Evolutionary conservation across 1,140 invertebrate species (phyloP).

Genomic region (Euwallacea fornicatus): DNA sequence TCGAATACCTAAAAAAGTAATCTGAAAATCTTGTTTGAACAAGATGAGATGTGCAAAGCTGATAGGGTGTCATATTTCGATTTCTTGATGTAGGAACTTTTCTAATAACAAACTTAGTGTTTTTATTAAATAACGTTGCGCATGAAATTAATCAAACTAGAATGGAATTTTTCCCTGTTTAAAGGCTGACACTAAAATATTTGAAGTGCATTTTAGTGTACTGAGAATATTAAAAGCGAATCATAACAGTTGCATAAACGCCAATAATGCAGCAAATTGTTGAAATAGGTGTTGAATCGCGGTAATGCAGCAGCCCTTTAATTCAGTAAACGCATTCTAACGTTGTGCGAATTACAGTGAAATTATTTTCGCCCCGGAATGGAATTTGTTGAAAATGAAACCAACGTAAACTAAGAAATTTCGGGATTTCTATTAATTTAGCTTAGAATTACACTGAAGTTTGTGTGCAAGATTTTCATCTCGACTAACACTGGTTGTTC

Average conservation of each 20-base stretch:
- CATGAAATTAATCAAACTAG: too few relatives aligned
- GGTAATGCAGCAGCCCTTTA: not conserved
- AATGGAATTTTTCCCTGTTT: too few relatives aligned
- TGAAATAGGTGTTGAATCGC: conserved; percentile 8
- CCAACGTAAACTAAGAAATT: conserved; percentile 24
- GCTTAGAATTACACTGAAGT: conserved; percentile 19
- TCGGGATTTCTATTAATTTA: conserved; percentile 26
- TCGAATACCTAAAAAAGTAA: too few relatives aligned
- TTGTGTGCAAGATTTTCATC: conserved; percentile 22
- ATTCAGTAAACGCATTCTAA: conserved; percentile 12
- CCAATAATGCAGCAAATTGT: not conserved
- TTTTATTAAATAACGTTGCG: too few relatives aligned
- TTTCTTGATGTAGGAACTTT: too few relatives aligned
- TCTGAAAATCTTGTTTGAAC: too few relatives aligned
- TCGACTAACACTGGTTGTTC: not conserved
- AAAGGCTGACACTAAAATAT: too few relatives aligned
- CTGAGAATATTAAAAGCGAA: too few relatives aligned
- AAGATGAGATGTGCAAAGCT: too few relatives aligned
- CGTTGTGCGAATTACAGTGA: conserved; percentile 3
- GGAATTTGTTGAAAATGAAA: conserved; percentile 16
- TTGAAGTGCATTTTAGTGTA: too few relatives aligned
- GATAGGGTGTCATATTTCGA: too few relatives aligned
- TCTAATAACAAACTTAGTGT: too few relatives aligned
- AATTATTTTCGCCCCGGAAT: conserved; percentile 14
- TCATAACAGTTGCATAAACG: not conserved